Conservation (phyloP, 2,888 invertebrate species). For the Eremobia ochroleuca region DNA sequence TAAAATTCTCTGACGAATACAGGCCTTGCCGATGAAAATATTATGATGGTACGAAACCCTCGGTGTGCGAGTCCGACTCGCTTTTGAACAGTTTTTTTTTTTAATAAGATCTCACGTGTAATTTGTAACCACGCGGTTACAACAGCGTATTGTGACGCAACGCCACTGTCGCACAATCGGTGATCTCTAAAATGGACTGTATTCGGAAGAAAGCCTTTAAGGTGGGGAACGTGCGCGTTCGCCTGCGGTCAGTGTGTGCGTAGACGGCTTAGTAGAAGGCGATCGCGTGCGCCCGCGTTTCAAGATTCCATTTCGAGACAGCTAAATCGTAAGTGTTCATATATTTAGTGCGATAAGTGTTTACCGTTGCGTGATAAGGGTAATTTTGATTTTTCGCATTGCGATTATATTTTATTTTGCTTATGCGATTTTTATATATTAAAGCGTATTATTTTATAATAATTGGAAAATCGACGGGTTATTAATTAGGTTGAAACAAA, state of each 20-base stretch:
- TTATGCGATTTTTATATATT: constrained; percentile 48
- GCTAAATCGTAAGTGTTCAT: constrained; percentile 72
- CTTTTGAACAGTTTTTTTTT: too few species aligned
- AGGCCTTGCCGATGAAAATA: too few species aligned
- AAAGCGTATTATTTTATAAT: neutral
- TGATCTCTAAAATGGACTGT: constrained; percentile 71
- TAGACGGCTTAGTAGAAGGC: constrained; percentile 68
- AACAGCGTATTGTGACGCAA: constrained; percentile 65
- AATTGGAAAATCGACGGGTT: neutral
- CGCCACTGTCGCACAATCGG: constrained; percentile 62
- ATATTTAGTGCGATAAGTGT: constrained; percentile 61
- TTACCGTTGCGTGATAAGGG: constrained; percentile 54
- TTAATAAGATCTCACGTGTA: constrained; percentile 25
- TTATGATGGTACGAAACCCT: too few species aligned
- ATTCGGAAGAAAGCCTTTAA: constrained; percentile 72
- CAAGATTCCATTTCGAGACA: constrained; percentile 67
- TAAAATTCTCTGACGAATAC: too few species aligned
- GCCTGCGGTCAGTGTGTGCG: constrained; percentile 71
- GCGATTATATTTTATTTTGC: constrained; percentile 57
- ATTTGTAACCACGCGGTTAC: constrained; percentile 39
- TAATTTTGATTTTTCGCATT: constrained; percentile 47
- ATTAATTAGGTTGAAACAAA: too few species aligned
- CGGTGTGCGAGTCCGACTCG: too few species aligned
- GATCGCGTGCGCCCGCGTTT: constrained; percentile 73
- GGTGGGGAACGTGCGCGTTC: constrained; percentile 70